These are phyloP conservation scores for Crotalus horridus DNA, from an alignment of 2,113 vertebrate genomes.

Conservation along the genomic window DNA sequence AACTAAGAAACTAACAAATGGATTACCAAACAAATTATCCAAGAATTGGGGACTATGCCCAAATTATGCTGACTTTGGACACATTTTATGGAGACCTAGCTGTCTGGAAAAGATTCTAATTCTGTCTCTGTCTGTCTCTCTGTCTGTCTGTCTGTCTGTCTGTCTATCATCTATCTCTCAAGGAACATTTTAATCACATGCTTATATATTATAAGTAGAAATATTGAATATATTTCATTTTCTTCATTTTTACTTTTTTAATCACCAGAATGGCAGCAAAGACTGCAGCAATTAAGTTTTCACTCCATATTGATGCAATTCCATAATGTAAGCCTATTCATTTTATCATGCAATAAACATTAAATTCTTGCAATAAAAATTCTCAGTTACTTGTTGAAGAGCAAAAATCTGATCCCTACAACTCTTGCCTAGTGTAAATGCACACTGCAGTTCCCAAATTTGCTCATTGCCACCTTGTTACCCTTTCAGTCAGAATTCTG, in stretches of 20 bases:
- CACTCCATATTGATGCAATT: not conserved
- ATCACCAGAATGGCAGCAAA: not conserved
- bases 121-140: no score
- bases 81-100: no score
- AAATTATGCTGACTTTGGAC: no score
- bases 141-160: no score
- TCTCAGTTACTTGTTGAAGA: not conserved
- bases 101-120: no score
- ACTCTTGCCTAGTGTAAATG: not conserved
- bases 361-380: not conserved
- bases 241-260: not conserved
- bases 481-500: not conserved
- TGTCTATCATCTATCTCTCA: not conserved
- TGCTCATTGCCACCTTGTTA: not conserved
- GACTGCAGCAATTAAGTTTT: not conserved
- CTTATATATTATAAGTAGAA: not conserved
- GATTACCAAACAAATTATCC: not conserved
- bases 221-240: not conserved
- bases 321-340: not conserved
- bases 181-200: not conserved
- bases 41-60: not conserved
- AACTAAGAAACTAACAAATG: not conserved
- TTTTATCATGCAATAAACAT: not conserved
- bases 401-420: not conserved
- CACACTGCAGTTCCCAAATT: not conserved